Base-by-base conservation (phyloP, 2,888 invertebrate species). In the Synergus laeviventris region DNA sequence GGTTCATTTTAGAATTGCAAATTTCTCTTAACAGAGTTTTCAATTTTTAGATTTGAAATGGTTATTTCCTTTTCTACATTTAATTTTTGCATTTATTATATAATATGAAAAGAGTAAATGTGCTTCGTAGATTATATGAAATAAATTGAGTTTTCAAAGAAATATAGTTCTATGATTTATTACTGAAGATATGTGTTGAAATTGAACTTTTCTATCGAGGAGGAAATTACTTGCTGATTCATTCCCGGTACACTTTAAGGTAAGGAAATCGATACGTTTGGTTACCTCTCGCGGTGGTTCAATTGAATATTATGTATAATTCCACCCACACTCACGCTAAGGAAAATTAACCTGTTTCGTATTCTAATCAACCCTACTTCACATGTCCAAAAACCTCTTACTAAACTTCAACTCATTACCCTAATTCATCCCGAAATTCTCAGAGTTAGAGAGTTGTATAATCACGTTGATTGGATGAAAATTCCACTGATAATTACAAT, bases 281-380 rank as follows among this genome's bases (percentile, higher is more conserved):
- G 64, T 75, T 78, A 36, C 76, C 77, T 76, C 80, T 76, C 74
- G 76, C 77, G 77, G 83, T 77, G 81, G 81, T 81, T 79, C 74
- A 78, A 81, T 83, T 85, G 85, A 85, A 85, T 85, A 85, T 85
- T 61, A 12, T 85, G 24, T 60, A n/a, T 49, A n/a, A n/a, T n/a
- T 49, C 49, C n/a, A 9, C 49, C 49, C 9, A n/a, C n/a, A 49
- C 49, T 49, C 49, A 49, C 49, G 9, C 49, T n/a, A 49, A 18
- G 49, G 49, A 2, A 49, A 18, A 83, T 84, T 81, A 82, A 85
- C 84, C 86, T 85, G 85, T 83, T 86, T 85, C 85, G 83, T 82
- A 86, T 86, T 86, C 86, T 86, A 86, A 86, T 86, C 86, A 85
- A 86, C 84, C 81, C 82, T 86, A 84, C 86, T 81, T 83, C 81